These are phyloP conservation scores for Acanthisitta chloris DNA, from an alignment of 2,113 vertebrate species.

Conservation along the genomic window DNA sequence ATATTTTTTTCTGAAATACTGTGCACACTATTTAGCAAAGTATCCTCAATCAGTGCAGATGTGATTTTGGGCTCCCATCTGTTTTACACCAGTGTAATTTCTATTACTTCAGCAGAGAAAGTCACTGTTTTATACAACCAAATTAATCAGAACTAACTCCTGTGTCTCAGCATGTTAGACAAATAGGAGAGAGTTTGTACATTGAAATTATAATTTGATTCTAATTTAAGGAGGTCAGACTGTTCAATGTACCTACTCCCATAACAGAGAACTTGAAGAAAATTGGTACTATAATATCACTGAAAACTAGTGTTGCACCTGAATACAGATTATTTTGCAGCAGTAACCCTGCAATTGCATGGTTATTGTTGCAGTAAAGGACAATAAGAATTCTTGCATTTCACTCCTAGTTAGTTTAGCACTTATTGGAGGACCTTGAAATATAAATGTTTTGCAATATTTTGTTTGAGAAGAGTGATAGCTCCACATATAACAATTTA, in stretches of 20 bases:
- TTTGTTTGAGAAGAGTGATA: background rate
- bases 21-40: background rate
- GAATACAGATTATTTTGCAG: background rate
- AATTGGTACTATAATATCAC: background rate
- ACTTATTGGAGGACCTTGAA: background rate
- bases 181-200: background rate
- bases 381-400: background rate
- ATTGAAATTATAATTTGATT: background rate
- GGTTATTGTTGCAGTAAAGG: background rate
- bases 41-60: background rate
- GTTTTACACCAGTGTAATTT: background rate
- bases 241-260: background rate
- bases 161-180: background rate
- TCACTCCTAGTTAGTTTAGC: background rate
- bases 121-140: background rate
- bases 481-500: background rate
- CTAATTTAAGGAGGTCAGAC: background rate
- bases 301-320: background rate
- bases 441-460: background rate
- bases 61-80: background rate
- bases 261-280: background rate
- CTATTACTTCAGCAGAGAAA: background rate
- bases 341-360: background rate
- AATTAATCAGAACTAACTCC: background rate
- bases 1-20: background rate